Conservation (phyloP, 2,888 invertebrate species). For the Hydropsyche betteni region DNA sequence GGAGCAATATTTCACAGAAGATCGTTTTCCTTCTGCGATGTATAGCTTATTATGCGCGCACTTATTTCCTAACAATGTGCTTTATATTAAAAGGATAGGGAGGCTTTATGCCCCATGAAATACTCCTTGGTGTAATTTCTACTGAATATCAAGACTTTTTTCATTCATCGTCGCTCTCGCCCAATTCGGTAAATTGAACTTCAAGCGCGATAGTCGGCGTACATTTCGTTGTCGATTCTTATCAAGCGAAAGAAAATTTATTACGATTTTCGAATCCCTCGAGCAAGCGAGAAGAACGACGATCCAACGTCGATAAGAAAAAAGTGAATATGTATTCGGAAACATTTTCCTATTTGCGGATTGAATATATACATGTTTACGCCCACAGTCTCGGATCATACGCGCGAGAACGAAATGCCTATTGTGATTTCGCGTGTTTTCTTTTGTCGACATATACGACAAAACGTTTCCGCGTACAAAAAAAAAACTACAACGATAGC, state of each 20-base stretch:
- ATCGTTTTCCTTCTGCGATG: slow-evolving; percentile 14
- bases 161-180: not conserved
- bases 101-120: slow-evolving; percentile 31
- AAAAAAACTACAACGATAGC: too few relatives aligned
- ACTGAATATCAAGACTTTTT: slow-evolving; percentile 23
- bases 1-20: slow-evolving; percentile 28
- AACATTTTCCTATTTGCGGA: too few relatives aligned
- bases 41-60: slow-evolving; percentile 31
- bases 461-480: too few relatives aligned
- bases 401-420: too few relatives aligned
- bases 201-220: slow-evolving; percentile 10
- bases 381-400: too few relatives aligned
- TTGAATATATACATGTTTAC: too few relatives aligned
- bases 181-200: slow-evolving; percentile 35
- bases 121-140: slow-evolving; percentile 16
- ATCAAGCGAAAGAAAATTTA: slow-evolving; percentile 42
- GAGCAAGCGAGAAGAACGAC: not conserved
- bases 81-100: slow-evolving; percentile 22
- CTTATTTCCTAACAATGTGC: slow-evolving; percentile 29
- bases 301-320: not conserved
- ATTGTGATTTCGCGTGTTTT: too few relatives aligned
- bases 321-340: slow-evolving; percentile 14
- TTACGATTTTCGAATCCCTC: slow-evolving; percentile 37
- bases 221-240: slow-evolving; percentile 43
- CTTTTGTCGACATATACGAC: too few relatives aligned